These are phyloP conservation scores for Triops longicaudatus DNA, from an alignment of 1,140 invertebrate genomes.

Conservation along the genomic window DNA sequence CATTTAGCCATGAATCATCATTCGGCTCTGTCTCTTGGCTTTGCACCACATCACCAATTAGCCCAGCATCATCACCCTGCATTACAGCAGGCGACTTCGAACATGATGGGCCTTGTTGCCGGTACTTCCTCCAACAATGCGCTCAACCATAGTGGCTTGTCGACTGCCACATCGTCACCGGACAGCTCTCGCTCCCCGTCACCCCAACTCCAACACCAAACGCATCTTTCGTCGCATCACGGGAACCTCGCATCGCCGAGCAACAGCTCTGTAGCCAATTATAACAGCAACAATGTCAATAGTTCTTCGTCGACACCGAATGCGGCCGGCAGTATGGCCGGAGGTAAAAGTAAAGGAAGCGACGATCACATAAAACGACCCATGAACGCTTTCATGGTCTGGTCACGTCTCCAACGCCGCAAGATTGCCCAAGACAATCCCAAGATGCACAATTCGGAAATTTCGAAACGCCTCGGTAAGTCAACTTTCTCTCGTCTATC, in stretches of 20 bases:
- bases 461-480: conserved; percentile 82
- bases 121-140: not conserved
- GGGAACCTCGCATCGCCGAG: conserved; percentile 17
- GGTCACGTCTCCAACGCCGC: conserved; percentile 64
- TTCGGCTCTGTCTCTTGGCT: conserved; percentile 18
- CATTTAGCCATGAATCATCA: conserved; percentile 22
- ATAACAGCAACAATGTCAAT: not conserved
- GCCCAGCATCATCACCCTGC: conserved; percentile 24
- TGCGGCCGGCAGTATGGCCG: not conserved
- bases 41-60: conserved; percentile 20
- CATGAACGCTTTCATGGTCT: conserved; percentile 64
- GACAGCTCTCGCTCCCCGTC: conserved; percentile 21
- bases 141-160: conserved; percentile 24
- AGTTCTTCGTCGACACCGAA: not conserved
- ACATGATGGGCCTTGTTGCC: not conserved
- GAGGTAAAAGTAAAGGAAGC: conserved; percentile 23
- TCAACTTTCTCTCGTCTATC: not conserved
- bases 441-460: conserved; percentile 97
- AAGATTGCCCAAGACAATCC: conserved; percentile 93
- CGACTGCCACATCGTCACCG: conserved; percentile 21
- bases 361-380: conserved; percentile 52
- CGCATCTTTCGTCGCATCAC: conserved; percentile 10
- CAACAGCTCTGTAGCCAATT: not conserved
- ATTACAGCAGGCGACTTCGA: conserved; percentile 13
- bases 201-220: conserved; percentile 19